Conservation (phyloP, 2,888 invertebrate genomes). For the Congeria kusceri region DNA sequence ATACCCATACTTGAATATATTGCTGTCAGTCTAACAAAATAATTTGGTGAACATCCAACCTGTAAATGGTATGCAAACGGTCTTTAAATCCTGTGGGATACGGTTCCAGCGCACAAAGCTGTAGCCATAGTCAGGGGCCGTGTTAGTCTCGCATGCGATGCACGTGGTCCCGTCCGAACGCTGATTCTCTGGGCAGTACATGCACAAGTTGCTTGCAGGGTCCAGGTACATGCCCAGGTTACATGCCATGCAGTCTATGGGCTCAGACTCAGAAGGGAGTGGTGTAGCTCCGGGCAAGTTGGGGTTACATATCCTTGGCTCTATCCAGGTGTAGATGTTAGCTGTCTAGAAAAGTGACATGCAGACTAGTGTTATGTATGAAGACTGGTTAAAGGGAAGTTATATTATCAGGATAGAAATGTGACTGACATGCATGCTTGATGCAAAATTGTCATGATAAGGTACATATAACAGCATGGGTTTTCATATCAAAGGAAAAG, state of each 20-base stretch:
- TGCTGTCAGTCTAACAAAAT: too few relatives aligned
- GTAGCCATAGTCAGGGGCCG: constrained; percentile 87
- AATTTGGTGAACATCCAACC: constrained; percentile 66
- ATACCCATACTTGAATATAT: too few relatives aligned
- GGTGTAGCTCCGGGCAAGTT: constrained; percentile 83
- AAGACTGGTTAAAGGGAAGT: too few relatives aligned
- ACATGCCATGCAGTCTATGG: constrained; percentile 86
- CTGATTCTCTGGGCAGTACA: constrained; percentile 86
- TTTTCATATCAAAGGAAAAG: too few relatives aligned
- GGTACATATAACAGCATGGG: too few relatives aligned
- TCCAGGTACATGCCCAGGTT: constrained; percentile 87
- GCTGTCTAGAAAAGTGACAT: constrained; percentile 82
- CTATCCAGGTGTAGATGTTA: constrained; percentile 86
- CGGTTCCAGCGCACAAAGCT: constrained; percentile 86
- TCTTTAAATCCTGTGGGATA: constrained; percentile 86
- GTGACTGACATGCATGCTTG: too few relatives aligned
- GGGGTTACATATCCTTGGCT: constrained; percentile 87
- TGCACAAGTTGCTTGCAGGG: constrained; percentile 86
- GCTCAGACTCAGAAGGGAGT: constrained; percentile 83
- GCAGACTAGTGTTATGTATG: too few relatives aligned
- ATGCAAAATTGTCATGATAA: too few relatives aligned
- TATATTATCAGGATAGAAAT: too few relatives aligned
- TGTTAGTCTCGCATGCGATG: constrained; percentile 81
- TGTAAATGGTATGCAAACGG: constrained; percentile 84
- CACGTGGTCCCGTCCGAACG: constrained; percentile 75